Base-by-base conservation (phyloP, 2,888 invertebrate species). In the Chrysopilus asiliformis region DNA sequence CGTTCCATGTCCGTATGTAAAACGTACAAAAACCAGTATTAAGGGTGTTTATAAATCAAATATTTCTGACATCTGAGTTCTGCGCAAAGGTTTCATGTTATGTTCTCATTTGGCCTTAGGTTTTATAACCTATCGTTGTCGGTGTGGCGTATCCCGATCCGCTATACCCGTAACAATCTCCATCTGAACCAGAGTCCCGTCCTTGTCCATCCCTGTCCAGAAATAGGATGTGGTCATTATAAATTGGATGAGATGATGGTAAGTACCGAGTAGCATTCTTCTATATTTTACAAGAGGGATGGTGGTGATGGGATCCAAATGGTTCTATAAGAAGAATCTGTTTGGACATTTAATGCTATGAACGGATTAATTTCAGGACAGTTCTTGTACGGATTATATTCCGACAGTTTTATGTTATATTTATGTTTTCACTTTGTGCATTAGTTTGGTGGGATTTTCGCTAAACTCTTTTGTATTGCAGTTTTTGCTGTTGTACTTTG, bases 11-110 rank as follows among this genome's bases (percentile, higher is more conserved):
- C 36, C 36, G 39, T 39, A 42, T 42, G 42, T 39, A 42, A 42
- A 42, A 39, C 34, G 36, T 39, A 39, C 39, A 42, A 42, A 39
- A 42, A 39, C 42, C 34, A 39, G 45, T 42, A 43, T 42, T 42
- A 42, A 42, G 43, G 39, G 44, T 46, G 44, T 44, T 46, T 46
- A 46, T 46, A 46, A 46, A 46, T 46, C 46, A 46, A 46, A 46
- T 35, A 44, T 39, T 46, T 46, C 40, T 46, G 46, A 46, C 46
- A 46, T 43, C 38, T 44, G 43, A 44, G 43, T 44, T 44, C 44
- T 44, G 43, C 43, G 45, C 43, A 42, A 42, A 43, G 36, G 43
- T 39, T 45, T 42, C 41, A 37, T 32, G 29, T 14, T 10, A 26
- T 38, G 28, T 38, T 27, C 33, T 32, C 29, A 16, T 28, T 14